A percentile compares a stretch with the other conserved stretches of the same genome.
Conservation (phyloP, 2,888 invertebrate genomes). For the Patella ulyssiponensis region DNA sequence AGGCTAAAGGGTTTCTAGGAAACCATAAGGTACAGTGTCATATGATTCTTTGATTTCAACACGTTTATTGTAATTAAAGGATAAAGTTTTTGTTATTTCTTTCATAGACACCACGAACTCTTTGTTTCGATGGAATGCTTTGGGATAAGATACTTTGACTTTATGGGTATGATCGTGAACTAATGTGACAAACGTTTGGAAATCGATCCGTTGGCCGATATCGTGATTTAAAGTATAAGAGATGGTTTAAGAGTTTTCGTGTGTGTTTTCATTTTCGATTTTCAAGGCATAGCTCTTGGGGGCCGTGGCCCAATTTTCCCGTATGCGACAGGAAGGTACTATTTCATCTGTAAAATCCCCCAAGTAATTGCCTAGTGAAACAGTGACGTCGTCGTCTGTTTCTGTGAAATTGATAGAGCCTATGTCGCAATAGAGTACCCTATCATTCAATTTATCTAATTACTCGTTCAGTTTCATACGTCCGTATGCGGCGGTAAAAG, state of each 20-base stretch:
- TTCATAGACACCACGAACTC: not conserved
- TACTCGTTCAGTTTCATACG: slow-evolving; percentile 62
- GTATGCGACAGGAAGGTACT: slow-evolving; percentile 53
- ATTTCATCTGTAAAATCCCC: slow-evolving; percentile 38
- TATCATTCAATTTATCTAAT: slow-evolving; percentile 55
- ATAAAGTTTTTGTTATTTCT: not conserved
- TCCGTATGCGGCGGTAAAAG: slow-evolving; percentile 66
- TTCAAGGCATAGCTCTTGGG: slow-evolving; percentile 37
- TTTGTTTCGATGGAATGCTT: slow-evolving; percentile 26
- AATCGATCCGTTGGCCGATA: too few relatives aligned
- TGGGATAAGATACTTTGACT: too few relatives aligned
- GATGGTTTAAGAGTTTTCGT: too few relatives aligned
- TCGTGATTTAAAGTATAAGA: too few relatives aligned
- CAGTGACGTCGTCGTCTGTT: slow-evolving; percentile 20
- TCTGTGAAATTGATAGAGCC: slow-evolving; percentile 64
- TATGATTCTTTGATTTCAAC: not conserved
- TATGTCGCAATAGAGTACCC: slow-evolving; percentile 69
- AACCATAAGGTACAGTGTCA: not conserved
- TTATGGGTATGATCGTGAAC: too few relatives aligned
- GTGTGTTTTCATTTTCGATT: too few relatives aligned
- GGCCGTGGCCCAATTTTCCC: slow-evolving; percentile 23
- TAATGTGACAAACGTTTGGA: too few relatives aligned
- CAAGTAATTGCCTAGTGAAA: too few relatives aligned
- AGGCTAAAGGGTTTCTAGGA: not conserved
- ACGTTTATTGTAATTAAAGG: not conserved